These are phyloP conservation scores for Enteromius viviparus DNA, from an alignment of 2,797 vertebrate species.

Conservation along the genomic window DNA sequence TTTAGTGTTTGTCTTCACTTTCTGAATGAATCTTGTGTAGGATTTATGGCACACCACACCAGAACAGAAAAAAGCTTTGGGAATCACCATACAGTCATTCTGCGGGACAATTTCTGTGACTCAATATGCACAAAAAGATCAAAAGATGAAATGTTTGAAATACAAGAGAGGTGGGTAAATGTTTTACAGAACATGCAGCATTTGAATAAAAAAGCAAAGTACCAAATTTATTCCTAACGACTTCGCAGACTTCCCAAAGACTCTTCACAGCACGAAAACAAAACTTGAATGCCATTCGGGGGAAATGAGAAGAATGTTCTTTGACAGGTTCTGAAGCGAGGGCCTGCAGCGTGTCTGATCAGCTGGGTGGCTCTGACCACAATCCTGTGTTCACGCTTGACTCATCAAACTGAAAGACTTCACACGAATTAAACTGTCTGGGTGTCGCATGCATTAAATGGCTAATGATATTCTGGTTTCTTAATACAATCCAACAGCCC, in stretches of 20 bases:
- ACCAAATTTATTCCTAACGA: background rate
- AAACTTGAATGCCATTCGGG: background rate
- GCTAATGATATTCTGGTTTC: background rate
- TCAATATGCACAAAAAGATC: background rate
- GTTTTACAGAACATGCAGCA: background rate
- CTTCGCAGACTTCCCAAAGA: background rate
- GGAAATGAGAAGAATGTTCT: constrained; percentile 35
- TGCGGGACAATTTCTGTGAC: background rate
- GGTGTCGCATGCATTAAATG: background rate
- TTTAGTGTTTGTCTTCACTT: background rate
- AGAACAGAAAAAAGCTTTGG: background rate
- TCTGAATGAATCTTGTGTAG: background rate
- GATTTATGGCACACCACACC: background rate
- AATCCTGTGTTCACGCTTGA: constrained; percentile 12
- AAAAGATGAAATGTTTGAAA: background rate
- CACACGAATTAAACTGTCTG: background rate
- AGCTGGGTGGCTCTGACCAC: background rate
- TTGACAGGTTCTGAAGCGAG: constrained; percentile 8
- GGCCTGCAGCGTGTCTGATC: background rate
- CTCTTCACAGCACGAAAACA: background rate
- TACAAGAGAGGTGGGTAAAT: background rate
- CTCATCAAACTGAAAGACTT: background rate
- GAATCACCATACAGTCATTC: background rate
- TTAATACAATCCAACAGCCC: background rate
- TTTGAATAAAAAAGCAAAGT: background rate